Base-by-base conservation (phyloP, 1,140 invertebrate genomes). In the Oryzaephilus surinamensis region DNA sequence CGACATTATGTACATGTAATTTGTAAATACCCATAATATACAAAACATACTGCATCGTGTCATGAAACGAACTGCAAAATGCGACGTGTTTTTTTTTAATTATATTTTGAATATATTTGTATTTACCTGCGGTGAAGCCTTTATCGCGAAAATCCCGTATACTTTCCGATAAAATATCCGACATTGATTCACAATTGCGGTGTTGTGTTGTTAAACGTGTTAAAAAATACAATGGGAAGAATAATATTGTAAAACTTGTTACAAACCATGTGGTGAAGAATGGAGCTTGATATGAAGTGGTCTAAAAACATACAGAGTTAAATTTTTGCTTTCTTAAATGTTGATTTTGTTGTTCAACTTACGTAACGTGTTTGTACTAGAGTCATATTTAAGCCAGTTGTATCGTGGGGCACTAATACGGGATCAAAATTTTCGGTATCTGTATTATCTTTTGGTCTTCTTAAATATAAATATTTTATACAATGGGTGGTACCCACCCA, bases 201-300 rank as follows among this genome's bases (percentile, higher is more conserved):
- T 79, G 77, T 36, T 76, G 77, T 44, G 71, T 75, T 24, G 74
- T 72, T 12, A 80, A 62, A 58, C 77, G 75, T 45, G 76, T 80
- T 31, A 88, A 62, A 29, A 90, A 70, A 61, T 92, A 94, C 26
- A 93, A 67, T 7, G 90, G 91, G 60, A 92, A 92, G 62, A 93
- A 93, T 6, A 94, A 64, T 44, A 90, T 75, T 6, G 87, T 83
- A 79, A 85, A 94, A 55, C 89, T 84, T n/a, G 88, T 93, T 59
- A 82, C 86, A 59, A 93, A 91, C 88, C 90, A 96, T 10, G 89
- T 89, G 7, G 88, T 90, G 61, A 94, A 89, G 63, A 94, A 93
- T 32, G 90, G 87, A 16, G 89, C 89, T 63, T 86, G 83, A 65
- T 85, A 89, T 11, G 71, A 65, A 32, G 70, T 60, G 43, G 70